Conservation (phyloP, 1,140 invertebrate species). For the Bathynomus jamesi region DNA sequence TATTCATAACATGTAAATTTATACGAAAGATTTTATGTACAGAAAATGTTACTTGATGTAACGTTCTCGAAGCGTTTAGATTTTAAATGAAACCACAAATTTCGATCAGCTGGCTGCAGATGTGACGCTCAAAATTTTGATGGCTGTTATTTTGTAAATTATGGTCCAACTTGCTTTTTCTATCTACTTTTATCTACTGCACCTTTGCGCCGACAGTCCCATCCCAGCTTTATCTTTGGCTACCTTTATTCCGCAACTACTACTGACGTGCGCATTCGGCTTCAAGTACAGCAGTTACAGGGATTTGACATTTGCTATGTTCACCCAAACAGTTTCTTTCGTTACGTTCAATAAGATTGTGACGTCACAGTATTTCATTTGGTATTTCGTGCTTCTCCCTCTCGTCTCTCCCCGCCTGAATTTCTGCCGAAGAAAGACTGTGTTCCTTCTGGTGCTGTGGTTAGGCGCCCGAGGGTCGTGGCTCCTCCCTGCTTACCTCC, state of each 20-base stretch:
- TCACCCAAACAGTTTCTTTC: constrained; percentile 75
- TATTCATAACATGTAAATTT: no score
- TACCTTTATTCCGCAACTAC: constrained; percentile 64
- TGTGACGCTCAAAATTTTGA: no score
- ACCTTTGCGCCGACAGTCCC: constrained; percentile 58
- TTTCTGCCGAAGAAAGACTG: constrained; percentile 39
- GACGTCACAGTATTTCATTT: constrained; percentile 96
- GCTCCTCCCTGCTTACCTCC: constrained; percentile 80
- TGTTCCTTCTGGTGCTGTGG: constrained; percentile 56
- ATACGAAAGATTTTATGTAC: no score
- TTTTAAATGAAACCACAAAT: no score
- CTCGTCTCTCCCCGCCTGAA: constrained; percentile 52
- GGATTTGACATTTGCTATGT: constrained; percentile 73
- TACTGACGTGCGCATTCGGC: constrained; percentile 62
- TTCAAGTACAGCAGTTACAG: constrained; percentile 57
- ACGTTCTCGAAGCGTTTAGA: no score
- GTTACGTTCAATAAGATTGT: constrained; percentile 94
- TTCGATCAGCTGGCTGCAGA: no score
- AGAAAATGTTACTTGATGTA: no score
- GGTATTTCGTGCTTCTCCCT: constrained; percentile 85
- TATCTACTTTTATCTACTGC: constrained; percentile 87
- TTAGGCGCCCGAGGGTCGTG: constrained; percentile 68
- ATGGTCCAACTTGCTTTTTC: no score
- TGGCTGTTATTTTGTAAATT: no score
- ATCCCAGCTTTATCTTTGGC: constrained; percentile 53